Percentiles rank a stretch among this genome's conserved stretches.
These are phyloP conservation scores for Epinephelus cyanopodus DNA, from an alignment of 2,113 vertebrate genomes.

Conservation along the genomic window DNA sequence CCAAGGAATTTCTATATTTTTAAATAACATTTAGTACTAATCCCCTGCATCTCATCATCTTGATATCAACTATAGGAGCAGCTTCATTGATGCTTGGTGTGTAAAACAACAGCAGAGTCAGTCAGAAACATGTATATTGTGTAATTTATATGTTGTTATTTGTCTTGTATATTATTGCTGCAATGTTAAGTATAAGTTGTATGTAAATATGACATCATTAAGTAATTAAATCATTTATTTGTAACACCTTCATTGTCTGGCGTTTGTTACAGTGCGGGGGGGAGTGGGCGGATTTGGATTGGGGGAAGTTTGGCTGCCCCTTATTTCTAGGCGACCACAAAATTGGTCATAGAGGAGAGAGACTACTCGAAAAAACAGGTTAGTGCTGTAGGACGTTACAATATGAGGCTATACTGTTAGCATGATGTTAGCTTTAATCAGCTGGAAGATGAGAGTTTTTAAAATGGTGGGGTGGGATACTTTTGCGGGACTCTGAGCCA, in stretches of 20 bases:
- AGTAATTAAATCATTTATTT: slow-evolving; percentile 60
- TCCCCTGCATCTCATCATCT: slow-evolving; percentile 4
- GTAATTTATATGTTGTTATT: slow-evolving; percentile 37
- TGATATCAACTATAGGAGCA: slow-evolving; percentile 10
- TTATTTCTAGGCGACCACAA: no score
- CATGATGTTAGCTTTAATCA: no score
- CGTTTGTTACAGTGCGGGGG: not conserved
- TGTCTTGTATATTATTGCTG: slow-evolving; percentile 46
- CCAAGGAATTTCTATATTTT: not conserved
- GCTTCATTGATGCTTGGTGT: slow-evolving; percentile 25
- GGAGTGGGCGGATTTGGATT: no score
- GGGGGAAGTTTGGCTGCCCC: no score
- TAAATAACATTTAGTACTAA: not conserved
- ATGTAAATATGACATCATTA: slow-evolving; percentile 52
- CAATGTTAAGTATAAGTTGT: slow-evolving; percentile 37
- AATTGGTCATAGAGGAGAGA: no score
- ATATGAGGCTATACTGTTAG: no score
- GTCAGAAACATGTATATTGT: slow-evolving; percentile 40
- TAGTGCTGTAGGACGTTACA: no score
- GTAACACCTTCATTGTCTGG: slow-evolving; percentile 17
- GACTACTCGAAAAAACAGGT: no score
- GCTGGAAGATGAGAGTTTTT: no score
- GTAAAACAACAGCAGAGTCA: slow-evolving; percentile 30
- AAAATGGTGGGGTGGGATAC: no score
- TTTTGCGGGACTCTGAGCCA: no score